Evolutionary conservation across 53 echinoderm and acorn worm species (phyloP), one percentile per base, ranked within the genome.

Genomic region (Zoroaster sp.): DNA sequence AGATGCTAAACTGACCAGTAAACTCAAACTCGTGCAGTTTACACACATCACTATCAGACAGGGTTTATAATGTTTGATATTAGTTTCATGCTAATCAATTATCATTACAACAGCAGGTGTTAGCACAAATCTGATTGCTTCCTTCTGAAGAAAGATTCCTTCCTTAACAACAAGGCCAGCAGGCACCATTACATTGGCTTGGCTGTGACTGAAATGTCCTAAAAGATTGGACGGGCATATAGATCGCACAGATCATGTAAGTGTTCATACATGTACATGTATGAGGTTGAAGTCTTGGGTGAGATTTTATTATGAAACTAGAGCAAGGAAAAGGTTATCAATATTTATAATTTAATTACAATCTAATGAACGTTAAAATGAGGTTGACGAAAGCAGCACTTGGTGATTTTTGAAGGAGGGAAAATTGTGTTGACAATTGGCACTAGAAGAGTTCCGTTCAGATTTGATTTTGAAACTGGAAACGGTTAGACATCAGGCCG

Each of bases 71-170:
- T n/a, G n/a, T n/a, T n/a, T n/a, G n/a, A n/a, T n/a, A n/a, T n/a
- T n/a, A n/a, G 17, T 23, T 79, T 59, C 63, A 13, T 63, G 11
- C 59, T 25, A 79, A 79, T 79, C 79, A 79, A 79, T 79, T 79
- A 79, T 35, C 79, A 21, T 79, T 59, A 63, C 32, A 18, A 74
- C 38, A 39, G 63, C 79, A 79, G 79, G 63, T 79, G 79, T 39
- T 18, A 40, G 39, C 9, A 59, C 21, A 28, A 59, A 25, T 59
- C 63, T 28, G n/a, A n/a, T 28, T 59, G 63, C 63, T 28, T 59
- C 51, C 15, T 17, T 59, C 63, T 59, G 63, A 59, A 59, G 25
- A 3, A 59, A n/a, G n/a, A 59, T 59, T 59, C 25, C 28, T 59
- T 25, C 25, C 28, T 59, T 25, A 28, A 59, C 28, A 28, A 59